These are phyloP conservation scores for Acromyrmex charruanus DNA, from an alignment of 1,140 invertebrate species.

Conservation along the genomic window DNA sequence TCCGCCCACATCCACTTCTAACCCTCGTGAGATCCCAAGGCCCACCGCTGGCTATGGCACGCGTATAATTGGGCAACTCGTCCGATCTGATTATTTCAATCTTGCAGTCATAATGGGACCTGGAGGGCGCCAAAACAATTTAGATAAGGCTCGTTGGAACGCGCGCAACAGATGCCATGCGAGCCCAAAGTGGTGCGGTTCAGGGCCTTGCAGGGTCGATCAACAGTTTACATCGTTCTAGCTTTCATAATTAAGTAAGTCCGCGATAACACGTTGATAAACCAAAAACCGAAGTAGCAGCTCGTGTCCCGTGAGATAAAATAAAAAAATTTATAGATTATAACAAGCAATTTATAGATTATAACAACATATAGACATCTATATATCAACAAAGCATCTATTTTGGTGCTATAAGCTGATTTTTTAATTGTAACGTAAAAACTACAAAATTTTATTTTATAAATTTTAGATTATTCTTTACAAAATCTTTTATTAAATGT, in stretches of 20 bases:
- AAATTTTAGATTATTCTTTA: neutral
- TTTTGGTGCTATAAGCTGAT: neutral
- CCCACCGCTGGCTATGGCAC: slow-evolving; percentile 43
- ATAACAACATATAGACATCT: too few species aligned
- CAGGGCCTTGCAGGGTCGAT: neutral
- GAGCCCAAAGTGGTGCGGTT: neutral
- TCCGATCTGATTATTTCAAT: slow-evolving; percentile 72
- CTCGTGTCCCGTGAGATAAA: neutral
- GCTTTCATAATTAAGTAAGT: slow-evolving; percentile 38
- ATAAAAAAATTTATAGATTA: too few species aligned
- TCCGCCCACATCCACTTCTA: slow-evolving; percentile 64
- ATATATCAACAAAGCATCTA: neutral
- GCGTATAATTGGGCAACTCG: slow-evolving; percentile 70
- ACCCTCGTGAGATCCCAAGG: slow-evolving; percentile 42
- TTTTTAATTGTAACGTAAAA: neutral
- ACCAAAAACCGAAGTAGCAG: neutral
- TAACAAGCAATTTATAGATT: too few species aligned
- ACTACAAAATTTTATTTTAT: neutral
- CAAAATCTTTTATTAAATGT: neutral
- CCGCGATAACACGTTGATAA: slow-evolving; percentile 34
- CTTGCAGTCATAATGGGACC: slow-evolving; percentile 62
- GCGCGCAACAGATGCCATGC: slow-evolving; percentile 52
- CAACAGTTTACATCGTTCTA: slow-evolving; percentile 23
- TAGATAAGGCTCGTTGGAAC: slow-evolving; percentile 58
- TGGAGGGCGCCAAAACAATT: slow-evolving; percentile 68